These are phyloP conservation scores for Oikopleura dioica DNA, from an alignment of 23 tunicate species.

Conservation along the genomic window DNA sequence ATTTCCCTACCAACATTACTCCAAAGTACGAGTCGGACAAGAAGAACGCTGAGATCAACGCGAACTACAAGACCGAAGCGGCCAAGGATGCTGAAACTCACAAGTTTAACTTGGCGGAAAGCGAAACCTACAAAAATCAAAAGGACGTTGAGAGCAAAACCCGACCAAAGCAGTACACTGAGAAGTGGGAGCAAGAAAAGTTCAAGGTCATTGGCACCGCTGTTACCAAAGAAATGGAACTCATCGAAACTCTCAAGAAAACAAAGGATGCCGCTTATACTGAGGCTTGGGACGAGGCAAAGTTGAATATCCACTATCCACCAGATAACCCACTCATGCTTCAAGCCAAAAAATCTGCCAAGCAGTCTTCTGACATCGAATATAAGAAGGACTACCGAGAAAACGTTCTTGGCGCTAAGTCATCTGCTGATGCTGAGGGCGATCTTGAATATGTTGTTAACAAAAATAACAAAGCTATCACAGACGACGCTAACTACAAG, in stretches of 20 bases:
- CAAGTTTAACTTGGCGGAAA: neutral
- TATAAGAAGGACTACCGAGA: conserved; percentile 50
- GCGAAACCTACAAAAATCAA: neutral
- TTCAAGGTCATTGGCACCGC: neutral
- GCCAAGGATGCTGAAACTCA: neutral
- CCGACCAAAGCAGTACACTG: neutral
- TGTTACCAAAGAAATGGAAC: conserved; percentile 5
- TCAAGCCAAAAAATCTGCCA: neutral
- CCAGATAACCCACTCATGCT: conserved; percentile 11
- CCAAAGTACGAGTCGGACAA: neutral
- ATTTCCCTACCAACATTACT: neutral
- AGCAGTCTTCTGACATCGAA: neutral
- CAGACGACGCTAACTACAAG: neutral
- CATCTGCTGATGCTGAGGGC: neutral
- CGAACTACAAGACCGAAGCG: neutral
- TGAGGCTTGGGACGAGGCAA: neutral
- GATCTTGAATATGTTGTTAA: neutral
- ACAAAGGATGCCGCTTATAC: conserved; percentile 2
- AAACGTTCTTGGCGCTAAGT: conserved; percentile 29
- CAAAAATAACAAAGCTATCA: neutral
- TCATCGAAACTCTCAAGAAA: neutral
- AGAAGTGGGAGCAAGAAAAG: neutral
- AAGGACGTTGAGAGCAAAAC: neutral
- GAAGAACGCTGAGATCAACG: neutral
- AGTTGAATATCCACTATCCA: neutral